Evolutionary conservation across 1,140 invertebrate species (phyloP).

Genomic region (Cydia fagiglandana): DNA sequence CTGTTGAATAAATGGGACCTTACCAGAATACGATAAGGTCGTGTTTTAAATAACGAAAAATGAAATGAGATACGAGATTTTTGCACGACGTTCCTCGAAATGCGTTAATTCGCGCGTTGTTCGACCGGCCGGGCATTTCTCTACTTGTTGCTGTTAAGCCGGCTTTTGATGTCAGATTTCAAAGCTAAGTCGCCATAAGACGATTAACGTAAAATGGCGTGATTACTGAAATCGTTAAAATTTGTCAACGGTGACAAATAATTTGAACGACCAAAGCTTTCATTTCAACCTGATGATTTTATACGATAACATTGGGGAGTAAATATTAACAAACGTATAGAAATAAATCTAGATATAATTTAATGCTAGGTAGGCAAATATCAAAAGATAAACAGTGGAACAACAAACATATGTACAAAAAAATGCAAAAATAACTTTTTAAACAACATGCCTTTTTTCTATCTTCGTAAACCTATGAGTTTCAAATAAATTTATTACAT

Average conservation of each 20-base stretch:
- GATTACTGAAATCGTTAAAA: not conserved
- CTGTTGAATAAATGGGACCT: not conserved
- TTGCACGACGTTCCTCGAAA: not conserved
- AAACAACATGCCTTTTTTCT: too few relatives aligned
- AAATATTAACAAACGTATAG: not conserved
- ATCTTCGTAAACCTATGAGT: too few relatives aligned
- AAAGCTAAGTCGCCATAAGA: constrained; percentile 11
- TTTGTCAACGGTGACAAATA: not conserved
- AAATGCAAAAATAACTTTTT: too few relatives aligned
- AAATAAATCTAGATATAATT: not conserved
- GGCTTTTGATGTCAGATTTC: constrained; percentile 14
- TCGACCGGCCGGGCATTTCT: not conserved
- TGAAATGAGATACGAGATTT: not conserved
- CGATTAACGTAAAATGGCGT: constrained; percentile 15
- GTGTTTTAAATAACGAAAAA: not conserved
- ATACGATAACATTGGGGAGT: not conserved
- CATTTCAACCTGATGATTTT: not conserved
- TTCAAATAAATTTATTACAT: too few relatives aligned
- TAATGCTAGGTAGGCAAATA: not conserved
- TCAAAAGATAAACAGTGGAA: too few relatives aligned
- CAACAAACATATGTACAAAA: too few relatives aligned
- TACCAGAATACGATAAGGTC: not conserved
- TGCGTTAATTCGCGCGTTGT: constrained; percentile 10
- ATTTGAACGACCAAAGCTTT: not conserved
- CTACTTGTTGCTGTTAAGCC: constrained; percentile 12